Evolutionary conservation across 2,888 invertebrate genomes (phyloP).

Genomic region (Chymomyza caudatula): DNA sequence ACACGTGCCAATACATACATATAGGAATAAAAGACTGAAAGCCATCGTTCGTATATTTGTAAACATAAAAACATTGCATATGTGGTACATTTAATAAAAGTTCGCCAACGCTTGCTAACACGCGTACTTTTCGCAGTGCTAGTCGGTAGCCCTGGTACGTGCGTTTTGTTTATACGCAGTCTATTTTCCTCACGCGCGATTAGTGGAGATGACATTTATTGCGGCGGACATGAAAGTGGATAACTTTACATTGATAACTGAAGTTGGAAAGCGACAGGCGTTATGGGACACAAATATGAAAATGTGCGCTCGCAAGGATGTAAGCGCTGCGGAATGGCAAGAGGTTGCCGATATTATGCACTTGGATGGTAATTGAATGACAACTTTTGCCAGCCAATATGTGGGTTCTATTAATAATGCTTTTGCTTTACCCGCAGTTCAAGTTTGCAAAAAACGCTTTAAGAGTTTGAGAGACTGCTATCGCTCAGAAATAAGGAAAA

Average conservation of each 20-base stretch:
- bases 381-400: neutral
- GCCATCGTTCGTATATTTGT: no score
- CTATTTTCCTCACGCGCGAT: neutral
- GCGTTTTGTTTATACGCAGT: neutral
- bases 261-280: constrained; percentile 44
- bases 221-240: constrained; percentile 36
- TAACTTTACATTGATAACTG: constrained; percentile 43
- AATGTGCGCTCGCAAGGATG: constrained; percentile 36
- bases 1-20: no score
- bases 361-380: constrained; percentile 36
- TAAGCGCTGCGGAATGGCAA: constrained; percentile 29
- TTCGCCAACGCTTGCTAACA: neutral
- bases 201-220: neutral
- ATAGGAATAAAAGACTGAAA: no score
- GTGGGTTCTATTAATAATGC: neutral
- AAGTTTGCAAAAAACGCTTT: constrained; percentile 49
- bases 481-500: constrained; percentile 49
- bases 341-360: constrained; percentile 43
- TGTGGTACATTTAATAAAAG: neutral
- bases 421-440: constrained; percentile 20
- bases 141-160: constrained; percentile 15
- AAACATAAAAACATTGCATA: no score
- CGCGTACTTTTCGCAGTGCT: constrained; percentile 11
- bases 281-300: constrained; percentile 55
- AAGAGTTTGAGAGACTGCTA: constrained; percentile 53